Evolutionary conservation across 1,140 invertebrate species (phyloP), one percentile per base, ranked within the genome.

Genomic region (Bombyx mori): DNA sequence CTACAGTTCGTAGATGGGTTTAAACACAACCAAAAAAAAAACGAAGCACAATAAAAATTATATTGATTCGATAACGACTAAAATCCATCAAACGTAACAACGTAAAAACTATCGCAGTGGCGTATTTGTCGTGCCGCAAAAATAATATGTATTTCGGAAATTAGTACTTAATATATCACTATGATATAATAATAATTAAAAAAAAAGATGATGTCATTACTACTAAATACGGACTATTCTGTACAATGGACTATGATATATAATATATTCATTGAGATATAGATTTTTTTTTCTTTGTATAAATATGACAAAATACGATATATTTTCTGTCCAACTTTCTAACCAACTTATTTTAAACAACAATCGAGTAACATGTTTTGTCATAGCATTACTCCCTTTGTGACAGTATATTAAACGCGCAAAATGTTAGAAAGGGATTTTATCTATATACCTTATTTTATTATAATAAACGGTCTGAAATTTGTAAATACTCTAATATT

Each of bases 171-270:
- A 73, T 78, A 75, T 77, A 82, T 77, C 61, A 76, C 75, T 80
- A 85, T 78, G 77, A 81, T 82, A 71, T 77, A 12, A 12, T 74
- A 79, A 75, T 77, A 83, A 77, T 71, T n/a, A n/a, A 81, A 78
- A 68, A 73, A 83, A 77, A 73, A 82, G 77, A 73, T 64, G 62
- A 73, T 73, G 70, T 76, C 61, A 75, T 74, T 83, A 78, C 45
- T 68, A 63, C 77, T 87, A 85, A 79, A 79, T 83, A 83, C 75
- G 68, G 68, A 65, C 77, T 86, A 84, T 63, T 67, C 82, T 84
- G 80, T 86, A 86, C 82, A 85, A 79, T 84, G 82, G 82, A 83
- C 82, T 85, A 85, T 81, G 77, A 85, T 85, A 86, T 85, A 85
- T 81, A 75, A 85, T 85, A 86, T 77, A 81, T 77, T 67, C 75